These are phyloP conservation scores for Scomber colias DNA, from an alignment of 2,113 vertebrate species.

Conservation along the genomic window DNA sequence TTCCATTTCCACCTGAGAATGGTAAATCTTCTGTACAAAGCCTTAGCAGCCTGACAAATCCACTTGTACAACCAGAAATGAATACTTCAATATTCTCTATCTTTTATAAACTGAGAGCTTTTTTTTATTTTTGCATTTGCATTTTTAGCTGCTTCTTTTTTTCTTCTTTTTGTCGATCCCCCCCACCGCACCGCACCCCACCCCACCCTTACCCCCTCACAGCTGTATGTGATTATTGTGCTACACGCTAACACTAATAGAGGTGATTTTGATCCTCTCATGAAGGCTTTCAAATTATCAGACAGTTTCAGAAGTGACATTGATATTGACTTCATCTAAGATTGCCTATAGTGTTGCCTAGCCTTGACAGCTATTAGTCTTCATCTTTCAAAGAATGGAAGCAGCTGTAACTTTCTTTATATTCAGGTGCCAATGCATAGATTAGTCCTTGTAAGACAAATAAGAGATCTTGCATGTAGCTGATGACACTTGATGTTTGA, in stretches of 20 bases:
- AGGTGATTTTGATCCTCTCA: constrained; percentile 6
- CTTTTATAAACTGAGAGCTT: constrained; percentile 40
- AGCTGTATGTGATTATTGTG: constrained; percentile 19
- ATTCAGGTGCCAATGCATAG: constrained; percentile 28
- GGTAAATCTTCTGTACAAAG: constrained; percentile 54
- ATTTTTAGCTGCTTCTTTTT: constrained; percentile 11
- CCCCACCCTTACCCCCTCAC: background rate
- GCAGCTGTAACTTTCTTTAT: constrained; percentile 42
- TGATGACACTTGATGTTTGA: constrained; percentile 38
- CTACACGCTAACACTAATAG: background rate
- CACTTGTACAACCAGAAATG: constrained; percentile 57
- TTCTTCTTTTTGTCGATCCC: background rate
- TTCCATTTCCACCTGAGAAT: constrained; percentile 66
- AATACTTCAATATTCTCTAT: constrained; percentile 39
- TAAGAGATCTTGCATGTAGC: constrained; percentile 1
- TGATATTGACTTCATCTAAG: constrained; percentile 32
- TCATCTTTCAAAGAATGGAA: constrained; percentile 40
- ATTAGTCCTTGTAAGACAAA: constrained; percentile 48
- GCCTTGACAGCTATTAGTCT: constrained; percentile 39
- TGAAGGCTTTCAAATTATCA: constrained; percentile 17
- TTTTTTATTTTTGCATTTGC: background rate
- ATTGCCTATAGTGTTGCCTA: constrained; percentile 12
- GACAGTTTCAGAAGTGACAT: constrained; percentile 25
- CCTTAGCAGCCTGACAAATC: constrained; percentile 59
- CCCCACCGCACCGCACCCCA: too few species aligned